Evolutionary conservation across 1,140 invertebrate species (phyloP).

Genomic region (Mizuhopecten yessoensis): DNA sequence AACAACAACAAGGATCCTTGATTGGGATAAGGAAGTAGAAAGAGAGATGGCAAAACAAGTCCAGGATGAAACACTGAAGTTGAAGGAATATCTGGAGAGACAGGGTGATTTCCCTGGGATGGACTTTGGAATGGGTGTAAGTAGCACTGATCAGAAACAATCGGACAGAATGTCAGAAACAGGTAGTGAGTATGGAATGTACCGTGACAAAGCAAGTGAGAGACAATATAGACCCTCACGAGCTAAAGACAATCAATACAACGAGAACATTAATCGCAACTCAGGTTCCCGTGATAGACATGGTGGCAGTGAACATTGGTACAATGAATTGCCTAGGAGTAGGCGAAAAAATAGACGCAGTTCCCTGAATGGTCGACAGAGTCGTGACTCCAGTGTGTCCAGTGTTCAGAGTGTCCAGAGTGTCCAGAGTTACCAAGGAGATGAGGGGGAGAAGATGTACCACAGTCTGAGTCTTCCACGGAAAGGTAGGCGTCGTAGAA

Average conservation of each 20-base stretch:
- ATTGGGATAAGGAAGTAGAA: constrained; percentile 73
- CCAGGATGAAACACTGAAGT: constrained; percentile 71
- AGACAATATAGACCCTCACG: constrained; percentile 12
- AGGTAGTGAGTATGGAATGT: neutral
- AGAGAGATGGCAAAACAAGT: constrained; percentile 73
- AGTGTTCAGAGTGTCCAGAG: constrained; percentile 65
- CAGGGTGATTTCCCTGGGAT: constrained; percentile 55
- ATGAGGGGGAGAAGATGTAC: constrained; percentile 58
- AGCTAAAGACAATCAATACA: constrained; percentile 28
- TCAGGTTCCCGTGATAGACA: constrained; percentile 14
- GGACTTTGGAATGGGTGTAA: constrained; percentile 42
- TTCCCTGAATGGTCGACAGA: constrained; percentile 51
- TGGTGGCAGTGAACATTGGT: neutral
- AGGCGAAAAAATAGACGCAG: constrained; percentile 48
- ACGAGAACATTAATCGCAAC: neutral
- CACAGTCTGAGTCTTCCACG: constrained; percentile 45
- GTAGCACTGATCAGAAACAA: constrained; percentile 21
- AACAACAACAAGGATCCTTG: constrained; percentile 64
- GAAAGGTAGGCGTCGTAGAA: constrained; percentile 5
- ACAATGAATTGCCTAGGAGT: constrained; percentile 56
- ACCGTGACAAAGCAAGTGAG: neutral
- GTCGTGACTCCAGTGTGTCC: constrained; percentile 61
- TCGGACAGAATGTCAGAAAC: constrained; percentile 7
- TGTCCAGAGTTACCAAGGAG: constrained; percentile 58
- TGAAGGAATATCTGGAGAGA: constrained; percentile 70